Conservation (phyloP, 2,888 invertebrate genomes). For the Melinopterus prodromus region DNA sequence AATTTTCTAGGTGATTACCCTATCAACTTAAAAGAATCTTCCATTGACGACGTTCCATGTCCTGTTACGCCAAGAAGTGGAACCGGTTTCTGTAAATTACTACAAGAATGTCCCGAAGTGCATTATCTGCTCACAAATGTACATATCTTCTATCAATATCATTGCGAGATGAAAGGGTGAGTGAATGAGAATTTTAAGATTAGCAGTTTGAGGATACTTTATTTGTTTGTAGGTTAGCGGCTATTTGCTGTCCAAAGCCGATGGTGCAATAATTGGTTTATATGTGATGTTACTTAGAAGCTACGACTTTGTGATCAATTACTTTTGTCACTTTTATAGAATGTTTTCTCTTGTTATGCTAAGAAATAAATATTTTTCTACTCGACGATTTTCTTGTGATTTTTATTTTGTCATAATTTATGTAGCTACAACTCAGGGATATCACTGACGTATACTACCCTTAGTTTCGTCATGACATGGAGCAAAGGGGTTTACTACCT, state of each 20-base stretch:
- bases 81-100: slow-evolving; percentile 40
- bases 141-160: slow-evolving; percentile 35
- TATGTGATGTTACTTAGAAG: slow-evolving; percentile 5
- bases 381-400: neutral
- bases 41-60: slow-evolving; percentile 38
- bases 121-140: slow-evolving; percentile 33
- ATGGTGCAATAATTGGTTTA: slow-evolving; percentile 9
- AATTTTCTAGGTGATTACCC: slow-evolving; percentile 36
- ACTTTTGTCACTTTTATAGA: neutral
- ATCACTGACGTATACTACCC: no score
- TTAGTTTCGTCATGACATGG: no score
- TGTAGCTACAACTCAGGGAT: neutral
- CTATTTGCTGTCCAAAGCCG: slow-evolving; percentile 35
- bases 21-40: slow-evolving; percentile 42
- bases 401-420: neutral
- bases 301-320: neutral
- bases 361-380: neutral
- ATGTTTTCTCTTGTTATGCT: neutral
- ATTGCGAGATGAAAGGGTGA: slow-evolving; percentile 36
- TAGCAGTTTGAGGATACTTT: neutral
- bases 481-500: no score
- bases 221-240: slow-evolving; percentile 33
- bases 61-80: slow-evolving; percentile 39
- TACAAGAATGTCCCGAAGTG: slow-evolving; percentile 37
- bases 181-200: slow-evolving; percentile 4